Conservation (phyloP, 2,888 invertebrate genomes). For the Cephus pulcher region DNA sequence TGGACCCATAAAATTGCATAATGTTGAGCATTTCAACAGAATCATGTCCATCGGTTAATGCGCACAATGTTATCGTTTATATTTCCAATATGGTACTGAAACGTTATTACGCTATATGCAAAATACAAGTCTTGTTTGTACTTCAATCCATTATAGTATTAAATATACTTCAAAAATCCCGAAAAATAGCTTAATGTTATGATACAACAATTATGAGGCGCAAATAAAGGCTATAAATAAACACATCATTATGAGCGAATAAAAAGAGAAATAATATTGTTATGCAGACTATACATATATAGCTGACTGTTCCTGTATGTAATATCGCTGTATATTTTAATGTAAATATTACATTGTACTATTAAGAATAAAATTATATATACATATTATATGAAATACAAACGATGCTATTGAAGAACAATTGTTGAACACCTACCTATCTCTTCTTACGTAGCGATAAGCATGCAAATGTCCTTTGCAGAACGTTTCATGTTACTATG, state of each 20-base stretch:
- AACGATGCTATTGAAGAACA: constrained; percentile 23
- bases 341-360: constrained; percentile 59
- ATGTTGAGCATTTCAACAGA: background rate
- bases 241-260: background rate
- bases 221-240: constrained; percentile 25
- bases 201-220: constrained; percentile 43
- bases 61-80: constrained; percentile 15
- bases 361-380: constrained; percentile 54
- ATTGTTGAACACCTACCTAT: constrained; percentile 21
- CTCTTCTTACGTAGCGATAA: constrained; percentile 1
- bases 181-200: constrained; percentile 40
- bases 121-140: background rate
- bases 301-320: constrained; percentile 60
- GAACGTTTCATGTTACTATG: constrained; percentile 1
- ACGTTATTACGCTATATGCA: constrained; percentile 3
- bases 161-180: background rate
- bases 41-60: constrained; percentile 3
- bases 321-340: constrained; percentile 57
- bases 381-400: constrained; percentile 33
- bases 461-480: background rate
- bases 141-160: background rate
- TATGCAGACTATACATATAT: constrained; percentile 40
- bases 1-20: background rate
- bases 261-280: constrained; percentile 22
- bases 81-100: background rate